These are phyloP conservation scores for Pipistrellus nathusii DNA, from an alignment of 2,797 vertebrate genomes.

Conservation along the genomic window DNA sequence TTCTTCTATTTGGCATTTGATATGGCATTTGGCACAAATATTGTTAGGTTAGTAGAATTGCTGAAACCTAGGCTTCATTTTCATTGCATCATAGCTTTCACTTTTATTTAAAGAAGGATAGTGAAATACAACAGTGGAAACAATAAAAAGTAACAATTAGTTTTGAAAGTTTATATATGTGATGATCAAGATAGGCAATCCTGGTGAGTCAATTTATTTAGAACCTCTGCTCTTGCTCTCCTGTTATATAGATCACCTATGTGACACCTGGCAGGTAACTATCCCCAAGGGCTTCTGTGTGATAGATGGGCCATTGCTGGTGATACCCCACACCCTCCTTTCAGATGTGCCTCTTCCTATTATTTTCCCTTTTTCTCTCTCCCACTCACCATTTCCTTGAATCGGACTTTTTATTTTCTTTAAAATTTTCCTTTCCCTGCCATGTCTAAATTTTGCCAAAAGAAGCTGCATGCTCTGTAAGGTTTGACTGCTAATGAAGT, in stretches of 20 bases:
- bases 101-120: neutral
- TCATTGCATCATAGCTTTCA: neutral
- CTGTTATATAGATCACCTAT: neutral
- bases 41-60: neutral
- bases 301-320: neutral
- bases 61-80: neutral
- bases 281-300: neutral
- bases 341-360: neutral
- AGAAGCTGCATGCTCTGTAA: neutral
- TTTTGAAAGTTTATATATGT: conserved; percentile 3
- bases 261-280: neutral
- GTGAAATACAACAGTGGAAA: neutral
- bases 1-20: neutral
- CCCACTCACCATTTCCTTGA: neutral
- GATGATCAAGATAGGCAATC: neutral
- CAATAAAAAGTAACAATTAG: neutral
- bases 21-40: neutral
- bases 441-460: neutral
- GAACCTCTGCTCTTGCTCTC: neutral
- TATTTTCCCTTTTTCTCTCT: neutral
- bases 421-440: neutral
- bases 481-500: neutral
- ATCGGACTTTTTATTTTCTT: neutral
- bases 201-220: neutral
- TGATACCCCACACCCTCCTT: neutral